These are phyloP conservation scores for Semotilus atromaculatus DNA, from an alignment of 2,797 vertebrate species.

Conservation along the genomic window DNA sequence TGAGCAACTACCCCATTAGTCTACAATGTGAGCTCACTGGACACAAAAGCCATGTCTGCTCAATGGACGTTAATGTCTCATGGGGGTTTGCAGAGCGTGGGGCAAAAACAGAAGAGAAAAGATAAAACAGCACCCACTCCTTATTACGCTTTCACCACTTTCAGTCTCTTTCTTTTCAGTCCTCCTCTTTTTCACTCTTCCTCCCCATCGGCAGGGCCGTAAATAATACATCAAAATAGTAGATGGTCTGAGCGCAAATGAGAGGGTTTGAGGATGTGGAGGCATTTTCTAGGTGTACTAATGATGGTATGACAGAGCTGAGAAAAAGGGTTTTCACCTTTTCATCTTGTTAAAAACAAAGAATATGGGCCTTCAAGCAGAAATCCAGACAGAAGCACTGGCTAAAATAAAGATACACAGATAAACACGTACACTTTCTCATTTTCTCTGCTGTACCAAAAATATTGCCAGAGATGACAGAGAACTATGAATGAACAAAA, in stretches of 20 bases:
- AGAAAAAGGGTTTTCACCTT: slow-evolving; percentile 52
- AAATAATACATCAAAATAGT: slow-evolving; percentile 81
- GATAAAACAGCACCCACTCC: slow-evolving; percentile 42
- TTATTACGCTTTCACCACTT: background rate
- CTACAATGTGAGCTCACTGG: slow-evolving; percentile 20
- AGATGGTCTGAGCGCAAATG: slow-evolving; percentile 66
- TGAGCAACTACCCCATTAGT: slow-evolving; percentile 41
- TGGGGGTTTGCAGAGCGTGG: slow-evolving; percentile 25
- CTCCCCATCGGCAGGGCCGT: slow-evolving; percentile 51
- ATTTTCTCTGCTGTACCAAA: background rate
- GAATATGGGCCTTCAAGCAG: background rate
- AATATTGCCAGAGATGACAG: background rate
- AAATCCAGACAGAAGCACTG: background rate
- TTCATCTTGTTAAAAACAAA: slow-evolving; percentile 28
- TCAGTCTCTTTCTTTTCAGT: slow-evolving; percentile 9
- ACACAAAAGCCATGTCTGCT: slow-evolving; percentile 52
- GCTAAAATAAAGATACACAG: background rate
- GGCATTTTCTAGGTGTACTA: slow-evolving; percentile 67
- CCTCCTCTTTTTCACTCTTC: slow-evolving; percentile 30
- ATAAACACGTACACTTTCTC: background rate
- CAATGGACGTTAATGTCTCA: slow-evolving; percentile 56
- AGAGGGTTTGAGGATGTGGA: slow-evolving; percentile 61
- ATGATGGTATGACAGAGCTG: slow-evolving; percentile 71
- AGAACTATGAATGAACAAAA: background rate
- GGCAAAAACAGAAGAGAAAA: slow-evolving; percentile 40